Evolutionary conservation across 92 coral and sea anemone species (phyloP).

Genomic region (Porites lobata): DNA sequence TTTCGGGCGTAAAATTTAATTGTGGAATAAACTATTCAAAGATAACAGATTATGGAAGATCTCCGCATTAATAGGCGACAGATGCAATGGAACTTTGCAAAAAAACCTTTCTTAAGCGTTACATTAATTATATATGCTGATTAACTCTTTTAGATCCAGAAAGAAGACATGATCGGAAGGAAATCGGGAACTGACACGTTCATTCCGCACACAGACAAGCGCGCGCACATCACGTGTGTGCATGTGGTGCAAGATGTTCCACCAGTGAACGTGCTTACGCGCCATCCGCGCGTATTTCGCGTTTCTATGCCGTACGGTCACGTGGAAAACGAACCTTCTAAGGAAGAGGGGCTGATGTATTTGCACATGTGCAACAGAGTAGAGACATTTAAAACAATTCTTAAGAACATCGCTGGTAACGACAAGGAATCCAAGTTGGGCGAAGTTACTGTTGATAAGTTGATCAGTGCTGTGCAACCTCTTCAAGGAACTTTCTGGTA

Average conservation of each 20-base stretch:
- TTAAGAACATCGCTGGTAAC: slow-evolving; percentile 74
- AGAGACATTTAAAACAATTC: slow-evolving; percentile 69
- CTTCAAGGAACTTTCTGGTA: slow-evolving; percentile 83
- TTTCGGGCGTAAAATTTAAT: too few species aligned
- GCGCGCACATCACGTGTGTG: slow-evolving; percentile 74
- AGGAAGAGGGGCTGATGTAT: slow-evolving; percentile 84
- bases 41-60: too few species aligned
- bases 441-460: slow-evolving; percentile 72
- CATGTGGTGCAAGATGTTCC: slow-evolving; percentile 79
- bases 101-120: too few species aligned
- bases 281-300: slow-evolving; percentile 80
- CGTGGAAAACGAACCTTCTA: slow-evolving; percentile 50
- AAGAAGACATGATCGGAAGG: slow-evolving; percentile 86
- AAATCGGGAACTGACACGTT: slow-evolving; percentile 72
- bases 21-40: too few species aligned
- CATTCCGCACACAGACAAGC: slow-evolving; percentile 66
- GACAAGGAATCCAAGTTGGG: slow-evolving; percentile 61
- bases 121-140: too few species aligned
- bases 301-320: slow-evolving; percentile 86
- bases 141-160: slow-evolving; percentile 58
- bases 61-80: too few species aligned
- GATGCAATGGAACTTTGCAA: too few species aligned
- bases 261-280: slow-evolving; percentile 60
- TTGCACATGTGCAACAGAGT: slow-evolving; percentile 76
- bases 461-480: slow-evolving; percentile 80